Base-by-base conservation (phyloP, 2,797 vertebrate genomes). In the Heteromormyrus szaboi region DNA sequence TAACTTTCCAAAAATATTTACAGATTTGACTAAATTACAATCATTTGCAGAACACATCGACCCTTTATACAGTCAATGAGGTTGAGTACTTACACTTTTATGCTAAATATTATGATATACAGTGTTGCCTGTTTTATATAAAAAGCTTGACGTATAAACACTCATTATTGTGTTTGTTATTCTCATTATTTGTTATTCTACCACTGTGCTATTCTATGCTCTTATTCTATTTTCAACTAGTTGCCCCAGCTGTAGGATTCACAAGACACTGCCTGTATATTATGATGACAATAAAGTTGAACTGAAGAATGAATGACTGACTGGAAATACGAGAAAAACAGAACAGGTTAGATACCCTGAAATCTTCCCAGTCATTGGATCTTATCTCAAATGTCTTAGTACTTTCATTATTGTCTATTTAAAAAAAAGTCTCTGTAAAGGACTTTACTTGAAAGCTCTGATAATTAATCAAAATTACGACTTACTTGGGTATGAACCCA, bases 401-500 rank as follows among this genome's bases (percentile, higher is more conserved):
- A 29, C 4, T 72, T 72, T 72, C 65, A 37, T 17, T 72, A 33
- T 17, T 72, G 12, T 37, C 65, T 5, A 72, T 41, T 79, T 79
- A 2, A 76, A 46, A 86, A 89, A 89, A 90, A 29, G 91, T 88
- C 89, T 92, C 76, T 91, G 86, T 88, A 53, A 51, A 22, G 4
- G 14, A 56, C 89, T 92, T 90, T 84, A 72, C 88, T 11, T 50
- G 4, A 83, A 54, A n/a, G 53, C 76, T 51, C 44, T 76, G 9
- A 62, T 62, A 59, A 79, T 89, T 4, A 68, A 14, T 90, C 76
- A 53, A 85, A 19, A 88, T 22, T 6, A 17, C 1, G 11, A 87
- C 56, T 81, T 29, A 88, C 90, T 89, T 72, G 53, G 88, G 81
- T 25, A n/a, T 29, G 29, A 48, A 88, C 4, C 68, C 84, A 87